phyloP scores from a whole-genome alignment of 2,888 invertebrate species.

The Drosophila demipolita region DNA sequence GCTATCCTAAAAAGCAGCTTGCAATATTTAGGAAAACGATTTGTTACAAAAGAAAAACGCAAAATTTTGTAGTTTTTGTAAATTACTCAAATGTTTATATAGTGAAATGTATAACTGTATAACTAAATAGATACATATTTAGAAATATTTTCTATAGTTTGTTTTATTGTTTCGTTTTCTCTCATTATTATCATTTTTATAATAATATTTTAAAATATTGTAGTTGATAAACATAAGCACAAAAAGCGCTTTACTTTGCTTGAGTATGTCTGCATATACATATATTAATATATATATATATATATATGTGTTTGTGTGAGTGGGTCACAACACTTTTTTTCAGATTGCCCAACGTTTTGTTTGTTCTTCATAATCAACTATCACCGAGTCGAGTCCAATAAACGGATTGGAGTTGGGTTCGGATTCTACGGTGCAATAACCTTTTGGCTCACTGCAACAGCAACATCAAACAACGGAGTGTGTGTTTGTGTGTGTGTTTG shows the following conservation, averaged over 20 bases:
- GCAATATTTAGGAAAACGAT: not conserved
- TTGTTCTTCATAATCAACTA: conserved; percentile 34
- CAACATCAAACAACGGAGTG: conserved; percentile 42
- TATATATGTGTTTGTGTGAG: conserved; percentile 14
- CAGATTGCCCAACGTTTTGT: conserved; percentile 24
- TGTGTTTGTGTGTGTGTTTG: conserved; percentile 37
- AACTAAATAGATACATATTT: conserved; percentile 38
- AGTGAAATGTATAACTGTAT: conserved; percentile 55
- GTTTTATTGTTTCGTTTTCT: conserved; percentile 34
- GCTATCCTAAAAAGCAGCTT: not conserved
- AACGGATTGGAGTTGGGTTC: conserved; percentile 30
- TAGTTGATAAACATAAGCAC: conserved; percentile 37
- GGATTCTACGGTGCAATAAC: conserved; percentile 45
- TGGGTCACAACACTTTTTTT: conserved; percentile 11
- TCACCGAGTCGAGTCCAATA: conserved; percentile 6
- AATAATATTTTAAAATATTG: conserved; percentile 29
- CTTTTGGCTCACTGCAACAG: conserved; percentile 30
- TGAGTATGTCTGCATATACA: conserved; percentile 59
- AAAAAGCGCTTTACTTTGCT: conserved; percentile 41
- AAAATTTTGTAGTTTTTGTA: conserved; percentile 31
- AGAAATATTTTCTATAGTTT: conserved; percentile 29
- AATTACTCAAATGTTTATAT: conserved; percentile 50
- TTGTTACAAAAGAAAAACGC: conserved; percentile 16
- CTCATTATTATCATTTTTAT: conserved; percentile 16
- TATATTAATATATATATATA: not conserved